Percentiles rank a stretch among this genome's conserved stretches.
Evolutionary conservation across 2,888 invertebrate species (phyloP).

Genomic region (Drosophila birchii): DNA sequence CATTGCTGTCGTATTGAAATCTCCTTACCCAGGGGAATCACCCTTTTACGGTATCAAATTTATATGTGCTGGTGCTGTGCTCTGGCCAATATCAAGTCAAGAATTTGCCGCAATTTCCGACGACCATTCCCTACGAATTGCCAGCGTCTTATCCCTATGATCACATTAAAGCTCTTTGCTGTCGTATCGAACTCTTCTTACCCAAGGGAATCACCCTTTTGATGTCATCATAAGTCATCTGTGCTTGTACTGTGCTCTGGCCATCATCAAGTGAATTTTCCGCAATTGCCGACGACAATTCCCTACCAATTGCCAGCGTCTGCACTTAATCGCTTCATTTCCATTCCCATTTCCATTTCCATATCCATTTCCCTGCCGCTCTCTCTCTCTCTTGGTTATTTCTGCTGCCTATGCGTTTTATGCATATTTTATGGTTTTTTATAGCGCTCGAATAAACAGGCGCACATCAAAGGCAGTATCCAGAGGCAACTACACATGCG

Average conservation of each 20-base stretch:
- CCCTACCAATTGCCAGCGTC: constrained; percentile 46
- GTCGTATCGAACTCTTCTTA: constrained; percentile 4
- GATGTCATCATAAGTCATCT: constrained; percentile 22
- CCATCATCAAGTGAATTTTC: constrained; percentile 29
- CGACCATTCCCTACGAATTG: no score
- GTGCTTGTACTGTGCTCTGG: constrained; percentile 10
- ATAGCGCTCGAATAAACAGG: constrained; percentile 71
- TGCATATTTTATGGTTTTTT: constrained; percentile 78
- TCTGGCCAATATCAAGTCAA: no score
- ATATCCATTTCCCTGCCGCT: constrained; percentile 24
- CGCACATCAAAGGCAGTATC: constrained; percentile 44
- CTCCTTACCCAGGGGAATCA: no score
- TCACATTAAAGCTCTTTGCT: neutral
- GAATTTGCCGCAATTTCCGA: no score
- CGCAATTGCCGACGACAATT: constrained; percentile 43
- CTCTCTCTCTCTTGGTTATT: constrained; percentile 28
- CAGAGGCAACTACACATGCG: constrained; percentile 56
- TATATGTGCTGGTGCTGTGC: no score
- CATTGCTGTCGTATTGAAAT: no score
- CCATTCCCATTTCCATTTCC: constrained; percentile 38
- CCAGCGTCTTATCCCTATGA: neutral
- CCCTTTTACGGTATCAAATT: no score
- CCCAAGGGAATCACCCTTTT: constrained; percentile 16
- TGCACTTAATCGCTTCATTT: constrained; percentile 56
- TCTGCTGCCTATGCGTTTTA: constrained; percentile 65